Base-by-base conservation (phyloP, 2,113 vertebrate species). In the Oreochromis niloticus region DNA sequence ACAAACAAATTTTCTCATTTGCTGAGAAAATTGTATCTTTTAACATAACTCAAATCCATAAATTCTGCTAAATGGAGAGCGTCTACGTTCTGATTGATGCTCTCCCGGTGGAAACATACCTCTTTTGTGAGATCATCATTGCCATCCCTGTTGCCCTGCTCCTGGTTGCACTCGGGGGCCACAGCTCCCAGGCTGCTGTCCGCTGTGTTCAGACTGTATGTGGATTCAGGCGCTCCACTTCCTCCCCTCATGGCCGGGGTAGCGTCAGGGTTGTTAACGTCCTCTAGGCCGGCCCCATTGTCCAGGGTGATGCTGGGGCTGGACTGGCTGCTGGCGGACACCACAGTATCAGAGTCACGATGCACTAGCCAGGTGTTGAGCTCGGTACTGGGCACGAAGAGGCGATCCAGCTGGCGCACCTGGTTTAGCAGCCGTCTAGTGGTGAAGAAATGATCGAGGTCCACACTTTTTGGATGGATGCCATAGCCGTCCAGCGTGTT, bases 401-500 rank as follows among this genome's bases (percentile, higher is more conserved):
- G 92, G 92, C 98, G 95, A 96, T 99, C 97, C 96, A 99, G 97
- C 57, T 98, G 98, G 93, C 98, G 97, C 95, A 99, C 98, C 95
- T 98, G 97, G 96, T 97, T 98, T 92, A 99, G 96, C 87, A 99
- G 95, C 87, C 98, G 96, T 14, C 97, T 97, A 56, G 98, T 96
- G 0, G 97, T 97, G 95, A 99, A 98, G 94, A 97, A 99, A 88
- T 96, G 98, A 96, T 99, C 98, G 87, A 99, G 96, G 94, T 99
- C 98, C 96, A 99, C 97, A 83, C 99, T 99, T 90, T 99, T 99
- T 78, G 98, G 99, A 96, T 99, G 99, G 94, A 99, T 97, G 91
- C 97, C 99, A 97, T 99, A 98, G 50, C 98, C 99, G 82, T 98
- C 98, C 97, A 98, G 97, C 89, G 98, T 99, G 96, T 98, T 98